Evolutionary conservation across 2,797 vertebrate species (phyloP), one percentile per base, ranked within the genome.

Genomic region (Xenopus petersii): DNA sequence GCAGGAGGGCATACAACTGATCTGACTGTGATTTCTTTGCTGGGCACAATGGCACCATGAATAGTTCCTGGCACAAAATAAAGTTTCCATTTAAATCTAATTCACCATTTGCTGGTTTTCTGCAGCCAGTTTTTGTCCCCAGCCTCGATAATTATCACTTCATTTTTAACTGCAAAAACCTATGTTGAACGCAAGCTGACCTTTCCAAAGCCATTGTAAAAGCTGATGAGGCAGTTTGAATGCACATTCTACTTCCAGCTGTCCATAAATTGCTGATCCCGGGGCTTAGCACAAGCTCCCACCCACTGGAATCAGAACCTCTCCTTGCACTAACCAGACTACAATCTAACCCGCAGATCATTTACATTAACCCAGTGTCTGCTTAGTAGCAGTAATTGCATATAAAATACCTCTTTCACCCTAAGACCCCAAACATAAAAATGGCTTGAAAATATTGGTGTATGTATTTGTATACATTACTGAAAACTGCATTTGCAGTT

Each of bases 211-310:
- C 71, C 71, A 69, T 78, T 69, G 75, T 78, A 73, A 67, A 64
- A 73, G 60, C 59, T 11, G 51, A 75, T 75, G 70, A 78, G 36
- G 70, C 70, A 73, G 69, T 78, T 65, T 64, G 71, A 73, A 69
- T 61, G 24, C 51, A 76, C 49, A 71, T 61, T 67, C 70, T 12
- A 56, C 70, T 73, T 77, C 70, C 75, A 77, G 75, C 75, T 77
- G 75, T 73, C 71, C 60, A 73, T 78, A 73, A 78, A 73, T 66
- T 64, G 36, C 71, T 78, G 71, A 78, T 73, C 75, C 67, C 42
- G 13, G n/a, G 65, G 75, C 75, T 78, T 73, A 78, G 30, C 59
- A 33, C 9, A 5, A 5, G 26, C 69, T 78, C 75, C 75, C 71
- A 78, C 75, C 71, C 59, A 78, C 65, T 58, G 75, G 61, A 68